These are phyloP conservation scores for Ferdinandea cuprea DNA, from an alignment of 2,888 invertebrate species.

Conservation along the genomic window DNA sequence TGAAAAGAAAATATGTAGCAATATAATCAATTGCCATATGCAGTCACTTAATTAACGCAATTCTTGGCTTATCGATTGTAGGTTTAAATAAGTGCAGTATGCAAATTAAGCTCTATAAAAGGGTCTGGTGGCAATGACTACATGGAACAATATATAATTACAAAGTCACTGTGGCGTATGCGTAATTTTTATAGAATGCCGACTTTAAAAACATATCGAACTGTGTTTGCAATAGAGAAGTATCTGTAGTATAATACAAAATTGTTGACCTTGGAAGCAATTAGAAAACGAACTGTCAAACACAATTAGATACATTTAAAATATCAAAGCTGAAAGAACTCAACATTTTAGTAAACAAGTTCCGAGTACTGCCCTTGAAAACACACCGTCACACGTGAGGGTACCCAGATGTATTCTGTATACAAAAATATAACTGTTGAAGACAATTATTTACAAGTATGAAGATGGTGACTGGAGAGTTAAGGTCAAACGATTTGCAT, in stretches of 20 bases:
- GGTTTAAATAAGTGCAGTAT: conserved; percentile 2
- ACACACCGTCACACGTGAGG: too few relatives aligned
- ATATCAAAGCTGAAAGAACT: too few relatives aligned
- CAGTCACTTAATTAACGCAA: background rate
- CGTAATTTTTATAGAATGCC: conserved; percentile 5
- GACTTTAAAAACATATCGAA: too few relatives aligned
- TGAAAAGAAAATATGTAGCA: background rate
- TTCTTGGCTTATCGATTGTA: background rate
- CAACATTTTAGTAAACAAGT: too few relatives aligned
- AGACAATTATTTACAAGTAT: too few relatives aligned
- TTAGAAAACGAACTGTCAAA: background rate
- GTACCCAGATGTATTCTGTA: too few relatives aligned
- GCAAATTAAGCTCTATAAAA: conserved; percentile 12
- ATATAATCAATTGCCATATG: background rate
- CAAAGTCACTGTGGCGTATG: conserved; percentile 15
- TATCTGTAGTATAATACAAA: too few relatives aligned
- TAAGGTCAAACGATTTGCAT: too few relatives aligned
- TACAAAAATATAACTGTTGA: too few relatives aligned
- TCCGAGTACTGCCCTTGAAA: too few relatives aligned
- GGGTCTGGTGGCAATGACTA: background rate
- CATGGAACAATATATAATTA: background rate
- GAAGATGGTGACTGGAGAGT: too few relatives aligned
- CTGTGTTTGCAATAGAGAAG: background rate
- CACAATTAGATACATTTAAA: background rate
- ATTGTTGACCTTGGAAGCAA: too few relatives aligned